phyloP scores from a whole-genome alignment of 2,888 invertebrate species.

The Drosophila paramelanica region DNA sequence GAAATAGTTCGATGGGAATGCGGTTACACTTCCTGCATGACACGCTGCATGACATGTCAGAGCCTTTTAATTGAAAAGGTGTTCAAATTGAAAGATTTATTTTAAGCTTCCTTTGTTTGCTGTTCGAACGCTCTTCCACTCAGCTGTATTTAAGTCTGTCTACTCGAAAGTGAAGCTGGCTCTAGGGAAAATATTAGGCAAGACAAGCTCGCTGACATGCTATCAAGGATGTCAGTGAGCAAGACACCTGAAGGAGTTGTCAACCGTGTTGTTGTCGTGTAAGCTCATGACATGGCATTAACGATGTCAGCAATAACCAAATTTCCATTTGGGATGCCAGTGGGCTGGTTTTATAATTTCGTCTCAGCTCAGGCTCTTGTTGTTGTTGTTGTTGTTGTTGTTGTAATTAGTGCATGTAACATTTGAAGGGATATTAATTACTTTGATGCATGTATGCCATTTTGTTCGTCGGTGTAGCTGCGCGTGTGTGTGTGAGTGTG shows the following conservation, averaged over 20 bases:
- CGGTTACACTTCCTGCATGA: too few species aligned
- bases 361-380: constrained; percentile 20
- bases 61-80: too few species aligned
- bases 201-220: neutral
- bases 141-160: too few species aligned
- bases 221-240: neutral
- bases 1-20: too few species aligned
- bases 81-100: too few species aligned
- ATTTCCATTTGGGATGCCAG: constrained; percentile 21
- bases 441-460: constrained; percentile 65
- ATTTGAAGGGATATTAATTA: constrained; percentile 79
- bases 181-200: neutral
- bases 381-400: constrained; percentile 38
- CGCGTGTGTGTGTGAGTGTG: neutral
- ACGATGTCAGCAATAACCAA: neutral
- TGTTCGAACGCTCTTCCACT: too few species aligned
- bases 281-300: neutral
- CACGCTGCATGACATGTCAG: too few species aligned
- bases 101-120: too few species aligned
- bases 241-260: neutral
- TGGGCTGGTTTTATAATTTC: constrained; percentile 34
- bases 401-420: constrained; percentile 77
- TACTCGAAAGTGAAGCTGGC: too few species aligned
- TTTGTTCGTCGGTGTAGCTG: constrained; percentile 2
- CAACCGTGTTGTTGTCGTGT: neutral